Base-by-base conservation (phyloP, 2,113 vertebrate genomes). In the Grammomys surdaster region DNA sequence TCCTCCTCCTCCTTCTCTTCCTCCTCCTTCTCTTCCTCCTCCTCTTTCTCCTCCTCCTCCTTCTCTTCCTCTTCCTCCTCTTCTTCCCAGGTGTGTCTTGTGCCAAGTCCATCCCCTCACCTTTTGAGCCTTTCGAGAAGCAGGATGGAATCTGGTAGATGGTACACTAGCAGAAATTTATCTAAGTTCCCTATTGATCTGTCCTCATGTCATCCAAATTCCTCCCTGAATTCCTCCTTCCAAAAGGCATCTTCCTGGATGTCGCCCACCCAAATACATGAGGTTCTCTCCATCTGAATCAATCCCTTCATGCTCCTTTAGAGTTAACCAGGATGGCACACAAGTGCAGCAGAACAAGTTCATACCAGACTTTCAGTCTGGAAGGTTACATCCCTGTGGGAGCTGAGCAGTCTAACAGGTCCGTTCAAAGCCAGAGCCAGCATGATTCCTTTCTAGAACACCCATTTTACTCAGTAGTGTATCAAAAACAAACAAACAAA, bases 1-100 rank as follows among this genome's bases (percentile, higher is more conserved):
- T 24, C 20, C 10, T 28, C 26, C 12, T 12, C 12, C 31, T 31
- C 20, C 26, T 67, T 10, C 65, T 67, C 65, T 3, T 67, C 26
- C 26, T 67, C 65, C 7, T 67, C 65, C 65, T 67, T 28, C 28
- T 67, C 65, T 4, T 63, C 26, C 7, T 65, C 8, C 10, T 65
- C 8, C 63, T 69, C 65, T 12, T 69, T 1, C 31, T 69, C 8
- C 24, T 65, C 28, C 28, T 56, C 63, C 24, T 65, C 63, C 17
- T 28, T 8, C 26, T 65, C 63, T 17, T 65, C 8, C 28, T 67
- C 65, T 36, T 11, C 31, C 31, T 31, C 33, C 0, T 72, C 20
- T 75, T 22, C 14, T 14, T 19, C 24, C 1, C 2, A 9, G 16
- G 13, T 5, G 31, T 20, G 3, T 4, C 16, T 17, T 20, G n/a